A percentile compares a stretch with the other conserved stretches of the same genome.
These are phyloP conservation scores for Mirounga angustirostris DNA, from an alignment of 2,113 vertebrate species.

Conservation along the genomic window DNA sequence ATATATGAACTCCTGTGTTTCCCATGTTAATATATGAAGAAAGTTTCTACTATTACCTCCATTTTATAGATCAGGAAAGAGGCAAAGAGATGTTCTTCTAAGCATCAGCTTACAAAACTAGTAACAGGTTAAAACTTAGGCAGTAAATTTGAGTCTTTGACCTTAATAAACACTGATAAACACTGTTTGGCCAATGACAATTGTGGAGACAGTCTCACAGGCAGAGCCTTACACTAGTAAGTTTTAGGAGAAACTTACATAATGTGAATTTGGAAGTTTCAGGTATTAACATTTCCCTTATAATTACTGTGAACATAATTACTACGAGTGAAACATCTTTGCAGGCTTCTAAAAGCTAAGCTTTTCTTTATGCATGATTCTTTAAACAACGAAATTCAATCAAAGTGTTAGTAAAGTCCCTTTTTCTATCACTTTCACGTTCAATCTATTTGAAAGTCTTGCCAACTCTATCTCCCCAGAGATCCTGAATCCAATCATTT, in stretches of 20 bases:
- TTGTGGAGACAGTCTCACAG: background rate
- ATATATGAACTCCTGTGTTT: background rate
- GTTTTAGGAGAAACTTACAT: background rate
- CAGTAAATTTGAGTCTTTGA: background rate
- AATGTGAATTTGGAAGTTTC: background rate
- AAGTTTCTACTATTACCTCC: background rate
- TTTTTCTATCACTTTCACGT: background rate
- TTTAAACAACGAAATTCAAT: background rate
- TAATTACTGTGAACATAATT: background rate
- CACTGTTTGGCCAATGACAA: background rate
- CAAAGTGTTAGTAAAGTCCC: background rate
- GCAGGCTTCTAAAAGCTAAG: background rate
- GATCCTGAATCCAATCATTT: background rate
- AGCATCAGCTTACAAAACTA: background rate
- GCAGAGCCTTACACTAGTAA: background rate
- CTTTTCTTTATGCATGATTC: background rate
- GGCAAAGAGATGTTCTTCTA: background rate
- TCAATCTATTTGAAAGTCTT: background rate
- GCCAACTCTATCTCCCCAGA: background rate
- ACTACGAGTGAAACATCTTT: background rate
- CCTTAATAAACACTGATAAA: background rate
- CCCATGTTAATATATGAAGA: background rate
- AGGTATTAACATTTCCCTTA: background rate
- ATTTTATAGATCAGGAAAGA: background rate
- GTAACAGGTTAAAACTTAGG: background rate